Evolutionary conservation across 2,797 vertebrate species (phyloP).

Genomic region (Pelodytes ibericus): DNA sequence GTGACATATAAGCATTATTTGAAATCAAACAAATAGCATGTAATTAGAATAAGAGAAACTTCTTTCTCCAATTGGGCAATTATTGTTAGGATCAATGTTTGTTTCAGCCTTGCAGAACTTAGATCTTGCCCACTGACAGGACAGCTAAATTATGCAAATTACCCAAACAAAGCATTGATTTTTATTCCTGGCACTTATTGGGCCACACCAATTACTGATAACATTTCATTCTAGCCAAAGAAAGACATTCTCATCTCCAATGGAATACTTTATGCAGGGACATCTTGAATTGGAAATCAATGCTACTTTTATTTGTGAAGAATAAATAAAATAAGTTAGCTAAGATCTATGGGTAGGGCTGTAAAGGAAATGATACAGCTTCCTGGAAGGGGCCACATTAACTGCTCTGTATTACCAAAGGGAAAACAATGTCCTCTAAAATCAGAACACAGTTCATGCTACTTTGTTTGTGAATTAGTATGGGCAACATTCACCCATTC

Average conservation of each 20-base stretch:
- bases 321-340: neutral
- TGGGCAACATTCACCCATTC: too few relatives aligned
- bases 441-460: neutral
- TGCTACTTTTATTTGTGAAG: neutral
- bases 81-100: conserved; percentile 7
- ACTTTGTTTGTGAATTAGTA: neutral
- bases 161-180: conserved; percentile 24
- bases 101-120: neutral
- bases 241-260: conserved; percentile 16
- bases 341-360: neutral
- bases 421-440: neutral
- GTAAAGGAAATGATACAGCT: neutral
- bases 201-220: conserved; percentile 10
- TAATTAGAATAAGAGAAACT: conserved; percentile 8
- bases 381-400: neutral
- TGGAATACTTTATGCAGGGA: neutral
- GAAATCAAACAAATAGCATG: conserved; percentile 23
- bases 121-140: conserved; percentile 11
- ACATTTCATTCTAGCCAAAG: conserved; percentile 9
- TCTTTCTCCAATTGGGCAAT: neutral
- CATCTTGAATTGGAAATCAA: conserved; percentile 11
- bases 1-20: neutral
- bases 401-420: neutral
- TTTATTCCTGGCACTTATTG: conserved; percentile 1
- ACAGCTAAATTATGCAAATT: conserved; percentile 37